phyloP scores from a whole-genome alignment of 2,113 vertebrate species.

The Procavia capensis region DNA sequence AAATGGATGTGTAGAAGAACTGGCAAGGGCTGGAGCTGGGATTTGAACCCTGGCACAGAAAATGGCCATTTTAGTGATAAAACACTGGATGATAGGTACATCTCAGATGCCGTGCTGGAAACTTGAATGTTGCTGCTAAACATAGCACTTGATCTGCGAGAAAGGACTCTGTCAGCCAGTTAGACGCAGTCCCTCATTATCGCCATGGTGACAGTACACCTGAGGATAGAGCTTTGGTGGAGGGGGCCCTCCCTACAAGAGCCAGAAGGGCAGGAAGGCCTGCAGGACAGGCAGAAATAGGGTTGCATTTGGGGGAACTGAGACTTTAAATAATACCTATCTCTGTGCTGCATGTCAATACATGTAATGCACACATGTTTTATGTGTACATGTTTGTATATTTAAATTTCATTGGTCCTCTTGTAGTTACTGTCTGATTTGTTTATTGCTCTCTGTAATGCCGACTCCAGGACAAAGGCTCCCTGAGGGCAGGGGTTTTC shows the following conservation, averaged over 20 bases:
- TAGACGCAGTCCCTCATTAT: neutral
- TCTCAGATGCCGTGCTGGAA: neutral
- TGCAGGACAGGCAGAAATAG: neutral
- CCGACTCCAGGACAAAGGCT: too few species aligned
- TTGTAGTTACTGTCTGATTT: too few species aligned
- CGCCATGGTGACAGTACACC: fast-evolving
- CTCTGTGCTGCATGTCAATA: neutral
- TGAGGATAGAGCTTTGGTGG: fast-evolving
- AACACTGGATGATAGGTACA: neutral
- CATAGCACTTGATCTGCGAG: neutral
- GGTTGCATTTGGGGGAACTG: neutral
- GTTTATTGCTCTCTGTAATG: too few species aligned
- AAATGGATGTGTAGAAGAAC: neutral
- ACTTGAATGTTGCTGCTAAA: neutral
- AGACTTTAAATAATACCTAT: neutral
- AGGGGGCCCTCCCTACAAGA: neutral
- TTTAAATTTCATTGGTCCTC: neutral
- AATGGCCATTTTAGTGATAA: neutral
- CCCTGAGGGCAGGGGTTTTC: too few species aligned
- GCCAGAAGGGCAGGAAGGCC: too few species aligned
- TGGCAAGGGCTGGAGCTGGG: neutral
- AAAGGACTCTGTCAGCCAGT: neutral
- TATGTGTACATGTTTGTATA: fast-evolving
- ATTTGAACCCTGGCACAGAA: neutral
- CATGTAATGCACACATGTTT: neutral